phyloP scores from a whole-genome alignment of 2,888 invertebrate genomes.

The Oegoconia quadripuncta region DNA sequence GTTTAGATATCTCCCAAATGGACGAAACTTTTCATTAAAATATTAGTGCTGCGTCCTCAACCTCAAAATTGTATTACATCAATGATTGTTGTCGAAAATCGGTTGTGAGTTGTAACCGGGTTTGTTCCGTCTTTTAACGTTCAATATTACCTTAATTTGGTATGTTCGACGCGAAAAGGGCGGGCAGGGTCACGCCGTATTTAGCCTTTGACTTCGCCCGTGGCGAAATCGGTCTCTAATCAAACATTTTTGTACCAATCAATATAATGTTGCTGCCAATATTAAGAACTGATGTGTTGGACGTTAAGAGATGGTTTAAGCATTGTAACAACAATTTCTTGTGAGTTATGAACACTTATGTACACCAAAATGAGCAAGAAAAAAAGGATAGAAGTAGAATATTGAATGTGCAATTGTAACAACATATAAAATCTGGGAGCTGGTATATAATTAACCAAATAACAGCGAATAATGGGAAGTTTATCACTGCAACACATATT shows the following conservation, averaged over 20 bases:
- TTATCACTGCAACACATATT: too few relatives aligned
- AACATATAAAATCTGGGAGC: too few relatives aligned
- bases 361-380: too few relatives aligned
- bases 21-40: not conserved
- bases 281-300: too few relatives aligned
- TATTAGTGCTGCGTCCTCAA: not conserved
- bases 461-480: too few relatives aligned
- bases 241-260: slow-evolving; percentile 15
- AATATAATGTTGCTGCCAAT: not conserved
- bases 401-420: too few relatives aligned
- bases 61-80: not conserved
- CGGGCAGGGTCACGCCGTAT: slow-evolving; percentile 34
- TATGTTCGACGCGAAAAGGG: slow-evolving; percentile 42
- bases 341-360: too few relatives aligned
- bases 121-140: slow-evolving; percentile 25
- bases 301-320: too few relatives aligned
- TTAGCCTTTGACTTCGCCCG: slow-evolving; percentile 35
- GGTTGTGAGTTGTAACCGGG: slow-evolving; percentile 30
- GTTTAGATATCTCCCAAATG: not conserved
- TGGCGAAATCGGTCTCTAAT: slow-evolving; percentile 26
- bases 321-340: too few relatives aligned
- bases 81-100: slow-evolving; percentile 33
- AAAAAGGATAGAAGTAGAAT: too few relatives aligned
- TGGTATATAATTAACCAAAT: too few relatives aligned
- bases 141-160: slow-evolving; percentile 54